phyloP scores from a whole-genome alignment of 2,888 invertebrate genomes.

The Petrolisthes manimaculis region DNA sequence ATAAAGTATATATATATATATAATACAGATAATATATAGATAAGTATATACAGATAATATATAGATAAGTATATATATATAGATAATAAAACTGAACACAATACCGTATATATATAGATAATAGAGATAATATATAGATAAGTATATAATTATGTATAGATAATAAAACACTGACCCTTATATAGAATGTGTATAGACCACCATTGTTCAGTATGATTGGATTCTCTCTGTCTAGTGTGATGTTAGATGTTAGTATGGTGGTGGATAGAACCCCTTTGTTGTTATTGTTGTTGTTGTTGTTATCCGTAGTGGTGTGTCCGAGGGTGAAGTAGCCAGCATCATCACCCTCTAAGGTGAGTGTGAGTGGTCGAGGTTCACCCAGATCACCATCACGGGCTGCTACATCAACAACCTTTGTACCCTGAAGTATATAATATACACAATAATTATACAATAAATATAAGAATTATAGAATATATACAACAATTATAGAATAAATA shows the following conservation, averaged over 20 bases:
- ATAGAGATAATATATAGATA: background rate
- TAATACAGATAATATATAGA: constrained; percentile 9
- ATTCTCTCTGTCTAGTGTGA: constrained; percentile 82
- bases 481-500: no score
- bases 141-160: background rate
- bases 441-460: no score
- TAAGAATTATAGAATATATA: no score
- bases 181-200: constrained; percentile 73
- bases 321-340: constrained; percentile 79
- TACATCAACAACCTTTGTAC: constrained; percentile 79
- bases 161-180: constrained; percentile 54
- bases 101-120: background rate
- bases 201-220: constrained; percentile 81
- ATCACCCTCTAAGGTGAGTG: constrained; percentile 80
- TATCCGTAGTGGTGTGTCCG: background rate
- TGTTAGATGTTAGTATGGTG: constrained; percentile 75
- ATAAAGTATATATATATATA: background rate
- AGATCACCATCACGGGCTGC: constrained; percentile 85
- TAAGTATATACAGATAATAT: no score
- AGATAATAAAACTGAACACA: background rate
- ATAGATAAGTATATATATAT: background rate
- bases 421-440: no score
- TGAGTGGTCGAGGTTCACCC: constrained; percentile 78
- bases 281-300: constrained; percentile 33
- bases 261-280: constrained; percentile 72